Conservation (phyloP, 2,113 vertebrate genomes). For the Oryctolagus cuniculus region DNA sequence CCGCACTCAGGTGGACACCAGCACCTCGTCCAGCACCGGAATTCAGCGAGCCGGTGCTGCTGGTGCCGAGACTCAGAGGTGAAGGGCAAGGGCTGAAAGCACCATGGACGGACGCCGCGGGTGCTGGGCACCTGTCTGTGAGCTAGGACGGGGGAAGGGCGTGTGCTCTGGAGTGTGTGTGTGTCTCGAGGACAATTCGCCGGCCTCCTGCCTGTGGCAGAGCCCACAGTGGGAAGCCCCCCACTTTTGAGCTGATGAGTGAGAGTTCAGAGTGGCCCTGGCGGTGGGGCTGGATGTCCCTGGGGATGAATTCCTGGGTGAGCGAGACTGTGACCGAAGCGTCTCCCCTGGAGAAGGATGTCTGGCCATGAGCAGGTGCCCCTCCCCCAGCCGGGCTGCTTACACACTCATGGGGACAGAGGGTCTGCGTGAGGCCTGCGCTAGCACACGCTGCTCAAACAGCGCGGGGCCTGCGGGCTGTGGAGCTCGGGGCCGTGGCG, state of each 20-base stretch:
- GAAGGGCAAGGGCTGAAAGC: not conserved
- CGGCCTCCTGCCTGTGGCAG: no score
- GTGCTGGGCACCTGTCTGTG: no score
- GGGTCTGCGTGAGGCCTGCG: not conserved
- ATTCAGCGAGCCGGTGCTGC: not conserved
- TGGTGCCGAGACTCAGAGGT: not conserved
- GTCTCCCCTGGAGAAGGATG: not conserved
- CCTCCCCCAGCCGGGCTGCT: not conserved
- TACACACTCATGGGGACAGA: not conserved
- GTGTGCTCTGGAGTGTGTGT: no score
- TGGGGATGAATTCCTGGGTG: not conserved
- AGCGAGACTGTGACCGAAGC: not conserved
- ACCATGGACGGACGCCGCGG: not conserved
- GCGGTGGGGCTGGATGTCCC: fast-evolving
- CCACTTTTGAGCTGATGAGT: not conserved
- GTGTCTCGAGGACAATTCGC: no score
- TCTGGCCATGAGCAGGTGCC: not conserved
- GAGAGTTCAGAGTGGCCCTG: not conserved
- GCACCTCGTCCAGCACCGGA: not conserved
- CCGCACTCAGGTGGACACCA: no score
- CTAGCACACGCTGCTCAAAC: no score
- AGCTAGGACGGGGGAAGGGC: no score
- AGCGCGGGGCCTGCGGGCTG: no score
- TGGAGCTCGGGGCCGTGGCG: not conserved
- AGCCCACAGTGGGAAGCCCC: no score